Conservation (phyloP, 2,113 vertebrate species). For the Scophthalmus maximus region DNA sequence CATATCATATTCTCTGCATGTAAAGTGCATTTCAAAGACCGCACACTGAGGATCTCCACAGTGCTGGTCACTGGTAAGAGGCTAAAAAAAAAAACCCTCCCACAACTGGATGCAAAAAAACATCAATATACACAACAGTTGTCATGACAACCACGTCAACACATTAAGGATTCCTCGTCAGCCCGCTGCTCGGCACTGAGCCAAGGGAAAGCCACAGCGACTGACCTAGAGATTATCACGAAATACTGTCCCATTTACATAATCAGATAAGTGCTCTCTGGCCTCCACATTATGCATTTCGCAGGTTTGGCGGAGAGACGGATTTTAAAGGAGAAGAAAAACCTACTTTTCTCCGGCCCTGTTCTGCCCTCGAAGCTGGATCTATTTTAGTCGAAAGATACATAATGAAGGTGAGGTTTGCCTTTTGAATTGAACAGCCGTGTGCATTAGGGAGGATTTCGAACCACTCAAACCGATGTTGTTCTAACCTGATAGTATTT, state of each 20-base stretch:
- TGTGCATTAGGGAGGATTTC: neutral
- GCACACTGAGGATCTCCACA: neutral
- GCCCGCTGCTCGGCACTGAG: conserved; percentile 37
- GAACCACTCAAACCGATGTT: neutral
- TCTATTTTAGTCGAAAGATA: too few relatives aligned
- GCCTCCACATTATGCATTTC: conserved; percentile 21
- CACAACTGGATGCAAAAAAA: neutral
- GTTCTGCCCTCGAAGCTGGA: too few relatives aligned
- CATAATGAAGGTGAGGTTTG: neutral
- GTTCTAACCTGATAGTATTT: conserved; percentile 21
- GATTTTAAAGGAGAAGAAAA: neutral
- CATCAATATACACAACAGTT: conserved; percentile 8
- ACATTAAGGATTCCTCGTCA: conserved; percentile 15
- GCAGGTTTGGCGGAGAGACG: conserved; percentile 7
- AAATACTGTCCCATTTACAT: conserved; percentile 52
- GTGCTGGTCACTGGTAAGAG: neutral
- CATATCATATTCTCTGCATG: neutral
- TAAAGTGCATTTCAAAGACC: neutral
- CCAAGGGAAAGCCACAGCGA: conserved; percentile 35
- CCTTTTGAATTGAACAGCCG: neutral
- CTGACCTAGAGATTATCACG: conserved; percentile 47
- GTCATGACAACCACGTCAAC: conserved; percentile 17
- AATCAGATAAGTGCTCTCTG: conserved; percentile 51
- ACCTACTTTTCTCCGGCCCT: neutral
- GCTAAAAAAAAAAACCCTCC: neutral